Evolutionary conservation across 2,888 invertebrate genomes (phyloP).

Genomic region (Ariolimax columbianus): DNA sequence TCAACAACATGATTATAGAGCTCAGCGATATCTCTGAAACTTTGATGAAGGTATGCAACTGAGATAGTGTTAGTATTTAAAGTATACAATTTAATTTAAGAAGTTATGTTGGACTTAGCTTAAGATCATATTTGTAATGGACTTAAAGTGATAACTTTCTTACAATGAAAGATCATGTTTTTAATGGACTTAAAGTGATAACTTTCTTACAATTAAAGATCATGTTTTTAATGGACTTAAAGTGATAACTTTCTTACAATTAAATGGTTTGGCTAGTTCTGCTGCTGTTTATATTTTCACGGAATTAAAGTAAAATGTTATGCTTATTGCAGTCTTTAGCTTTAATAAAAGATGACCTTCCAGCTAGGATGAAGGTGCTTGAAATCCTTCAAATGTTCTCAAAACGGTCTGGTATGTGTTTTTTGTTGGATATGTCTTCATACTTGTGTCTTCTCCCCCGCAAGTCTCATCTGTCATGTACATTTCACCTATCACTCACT

Average conservation of each 20-base stretch:
- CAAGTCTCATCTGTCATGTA: neutral
- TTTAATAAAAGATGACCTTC: constrained; percentile 73
- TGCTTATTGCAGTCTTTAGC: constrained; percentile 72
- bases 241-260: too few species aligned
- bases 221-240: too few species aligned
- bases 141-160: too few species aligned
- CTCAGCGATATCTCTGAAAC: constrained; percentile 78
- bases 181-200: too few species aligned
- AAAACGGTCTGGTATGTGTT: constrained; percentile 70
- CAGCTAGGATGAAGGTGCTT: constrained; percentile 73
- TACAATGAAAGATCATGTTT: too few species aligned
- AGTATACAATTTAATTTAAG: neutral
- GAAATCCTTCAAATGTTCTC: constrained; percentile 76
- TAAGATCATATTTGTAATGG: too few species aligned
- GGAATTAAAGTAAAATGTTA: neutral
- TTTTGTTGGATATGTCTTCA: neutral
- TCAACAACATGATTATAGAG: constrained; percentile 74
- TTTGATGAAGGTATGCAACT: constrained; percentile 72
- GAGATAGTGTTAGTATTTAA: neutral
- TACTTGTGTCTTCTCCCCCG: neutral
- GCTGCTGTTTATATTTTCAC: too few species aligned
- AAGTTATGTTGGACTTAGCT: too few species aligned
- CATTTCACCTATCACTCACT: neutral
- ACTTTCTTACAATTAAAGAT: too few species aligned
- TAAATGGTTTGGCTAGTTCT: neutral